Conservation (phyloP, 1,140 invertebrate genomes). For the Eurosta solidaginis region DNA sequence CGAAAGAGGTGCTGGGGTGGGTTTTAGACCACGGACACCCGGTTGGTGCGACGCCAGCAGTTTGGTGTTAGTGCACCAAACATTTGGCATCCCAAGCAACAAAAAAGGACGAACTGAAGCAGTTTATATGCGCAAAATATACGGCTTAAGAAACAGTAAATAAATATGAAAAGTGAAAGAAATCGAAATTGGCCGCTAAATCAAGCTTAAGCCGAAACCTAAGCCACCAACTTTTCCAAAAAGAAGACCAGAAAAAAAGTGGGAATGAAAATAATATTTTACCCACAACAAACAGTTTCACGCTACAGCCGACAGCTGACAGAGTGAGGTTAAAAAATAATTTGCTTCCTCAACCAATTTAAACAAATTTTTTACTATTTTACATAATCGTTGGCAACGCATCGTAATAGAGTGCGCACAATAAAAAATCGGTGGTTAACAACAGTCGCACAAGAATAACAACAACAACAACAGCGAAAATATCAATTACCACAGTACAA, state of each 20-base stretch:
- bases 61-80: no score
- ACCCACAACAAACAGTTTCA: background rate
- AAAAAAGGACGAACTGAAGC: no score
- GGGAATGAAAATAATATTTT: background rate
- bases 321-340: background rate
- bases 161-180: no score
- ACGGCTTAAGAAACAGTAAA: no score
- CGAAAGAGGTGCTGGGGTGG: no score
- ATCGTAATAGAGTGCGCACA: background rate
- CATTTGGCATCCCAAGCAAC: no score
- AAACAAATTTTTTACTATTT: background rate
- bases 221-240: no score
- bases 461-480: background rate
- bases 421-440: background rate
- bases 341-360: constrained; percentile 8
- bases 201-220: background rate
- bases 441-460: no score
- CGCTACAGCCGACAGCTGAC: background rate
- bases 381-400: background rate
- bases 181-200: constrained; percentile 17
- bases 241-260: background rate
- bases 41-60: no score
- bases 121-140: no score
- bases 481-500: background rate
- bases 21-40: no score